A percentile compares a stretch with the other conserved stretches of the same genome.
Conservation (phyloP, 2,888 invertebrate species). For the Pachydiplax longipennis region DNA sequence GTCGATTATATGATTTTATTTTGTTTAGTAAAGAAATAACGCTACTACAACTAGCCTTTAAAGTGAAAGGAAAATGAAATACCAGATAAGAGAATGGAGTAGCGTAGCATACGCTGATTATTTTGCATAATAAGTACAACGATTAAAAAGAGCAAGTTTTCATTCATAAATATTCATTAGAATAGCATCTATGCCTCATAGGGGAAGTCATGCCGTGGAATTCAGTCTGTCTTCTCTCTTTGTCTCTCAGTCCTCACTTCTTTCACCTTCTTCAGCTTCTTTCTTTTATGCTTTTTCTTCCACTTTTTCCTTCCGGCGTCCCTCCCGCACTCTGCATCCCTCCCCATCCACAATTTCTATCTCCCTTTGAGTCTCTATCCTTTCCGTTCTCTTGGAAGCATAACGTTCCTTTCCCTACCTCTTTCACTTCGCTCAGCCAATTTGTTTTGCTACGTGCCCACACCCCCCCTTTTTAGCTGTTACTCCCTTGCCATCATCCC, state of each 20-base stretch:
- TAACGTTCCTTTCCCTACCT: not conserved
- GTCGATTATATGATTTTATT: no score
- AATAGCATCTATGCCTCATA: no score
- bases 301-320: not conserved
- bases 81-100: no score
- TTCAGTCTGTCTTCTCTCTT: not conserved
- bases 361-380: not conserved
- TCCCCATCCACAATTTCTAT: not conserved
- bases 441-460: slow-evolving; percentile 21
- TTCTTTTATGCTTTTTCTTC: not conserved
- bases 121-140: no score
- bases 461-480: not conserved
- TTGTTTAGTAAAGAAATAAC: no score
- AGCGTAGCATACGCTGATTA: no score
- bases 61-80: no score
- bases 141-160: no score
- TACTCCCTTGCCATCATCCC: not conserved
- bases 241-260: not conserved
- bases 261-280: not conserved
- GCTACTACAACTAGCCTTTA: no score
- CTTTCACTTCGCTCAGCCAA: not conserved
- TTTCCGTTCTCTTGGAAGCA: not conserved
- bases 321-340: not conserved
- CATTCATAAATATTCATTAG: no score
- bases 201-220: not conserved